These are phyloP conservation scores for Magallana gigas DNA, from an alignment of 1,140 invertebrate genomes.

Conservation along the genomic window DNA sequence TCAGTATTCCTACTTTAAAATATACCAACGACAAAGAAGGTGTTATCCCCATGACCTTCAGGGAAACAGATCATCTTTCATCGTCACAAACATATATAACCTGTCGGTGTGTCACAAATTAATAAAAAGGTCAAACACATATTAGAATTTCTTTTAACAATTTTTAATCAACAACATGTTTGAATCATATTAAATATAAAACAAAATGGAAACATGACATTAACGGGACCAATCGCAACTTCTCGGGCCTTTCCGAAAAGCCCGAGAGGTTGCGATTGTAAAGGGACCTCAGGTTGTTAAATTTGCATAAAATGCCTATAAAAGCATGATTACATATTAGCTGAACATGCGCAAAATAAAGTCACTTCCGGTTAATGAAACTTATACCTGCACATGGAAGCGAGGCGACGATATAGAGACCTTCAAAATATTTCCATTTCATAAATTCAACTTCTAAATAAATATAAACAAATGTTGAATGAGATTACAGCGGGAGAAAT, in stretches of 20 bases:
- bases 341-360: constrained; percentile 16
- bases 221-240: no score
- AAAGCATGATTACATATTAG: constrained; percentile 25
- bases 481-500: constrained; percentile 1
- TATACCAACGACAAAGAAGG: no score
- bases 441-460: neutral
- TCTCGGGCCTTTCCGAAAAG: no score
- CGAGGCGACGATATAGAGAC: neutral
- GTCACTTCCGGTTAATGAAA: constrained; percentile 12
- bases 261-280: neutral
- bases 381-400: neutral
- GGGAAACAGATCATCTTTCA: no score
- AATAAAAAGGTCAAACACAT: neutral
- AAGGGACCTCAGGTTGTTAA: neutral
- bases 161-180: constrained; percentile 26
- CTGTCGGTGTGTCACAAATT: no score
- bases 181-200: constrained; percentile 39
- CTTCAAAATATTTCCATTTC: neutral
- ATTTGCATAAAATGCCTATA: constrained; percentile 37
- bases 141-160: neutral
- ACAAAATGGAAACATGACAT: constrained; percentile 33
- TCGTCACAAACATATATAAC: no score
- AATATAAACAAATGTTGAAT: neutral
- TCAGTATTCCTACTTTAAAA: no score
- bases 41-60: no score